These are phyloP conservation scores for Mixornis gularis DNA, from an alignment of 2,113 vertebrate species.

Conservation along the genomic window DNA sequence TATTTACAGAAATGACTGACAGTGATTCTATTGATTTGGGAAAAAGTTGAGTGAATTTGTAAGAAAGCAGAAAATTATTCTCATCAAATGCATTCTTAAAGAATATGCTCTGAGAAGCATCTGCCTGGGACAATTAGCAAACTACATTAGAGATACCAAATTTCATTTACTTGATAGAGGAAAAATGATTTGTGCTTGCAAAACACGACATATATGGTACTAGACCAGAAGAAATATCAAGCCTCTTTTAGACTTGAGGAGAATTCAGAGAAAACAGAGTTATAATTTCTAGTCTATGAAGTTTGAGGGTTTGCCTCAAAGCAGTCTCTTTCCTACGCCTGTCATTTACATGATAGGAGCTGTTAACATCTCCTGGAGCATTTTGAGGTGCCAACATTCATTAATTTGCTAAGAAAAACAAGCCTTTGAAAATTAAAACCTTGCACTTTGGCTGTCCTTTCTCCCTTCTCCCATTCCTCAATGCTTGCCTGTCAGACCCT, in stretches of 20 bases:
- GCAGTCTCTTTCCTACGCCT: not conserved
- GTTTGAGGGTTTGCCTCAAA: not conserved
- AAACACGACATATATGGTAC: not conserved
- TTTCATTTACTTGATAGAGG: not conserved
- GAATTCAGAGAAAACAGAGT: not conserved
- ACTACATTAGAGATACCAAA: not conserved
- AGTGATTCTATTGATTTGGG: not conserved
- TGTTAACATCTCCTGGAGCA: conserved; percentile 3
- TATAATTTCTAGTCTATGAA: not conserved
- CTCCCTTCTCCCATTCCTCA: not conserved
- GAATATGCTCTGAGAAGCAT: not conserved
- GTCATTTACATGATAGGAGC: not conserved
- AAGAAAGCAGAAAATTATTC: not conserved
- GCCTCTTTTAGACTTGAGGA: not conserved
- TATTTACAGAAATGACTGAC: not conserved
- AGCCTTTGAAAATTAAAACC: not conserved
- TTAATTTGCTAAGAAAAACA: conserved; percentile 9
- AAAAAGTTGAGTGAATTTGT: not conserved
- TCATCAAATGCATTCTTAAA: not conserved
- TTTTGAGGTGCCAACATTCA: not conserved
- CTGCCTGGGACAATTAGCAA: not conserved
- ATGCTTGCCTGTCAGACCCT: not conserved
- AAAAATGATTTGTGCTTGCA: not conserved
- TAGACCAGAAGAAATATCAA: not conserved
- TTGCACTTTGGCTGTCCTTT: not conserved